Evolutionary conservation across 2,888 invertebrate species (phyloP), one percentile per base, ranked within the genome.

Genomic region (Folsomia candida): DNA sequence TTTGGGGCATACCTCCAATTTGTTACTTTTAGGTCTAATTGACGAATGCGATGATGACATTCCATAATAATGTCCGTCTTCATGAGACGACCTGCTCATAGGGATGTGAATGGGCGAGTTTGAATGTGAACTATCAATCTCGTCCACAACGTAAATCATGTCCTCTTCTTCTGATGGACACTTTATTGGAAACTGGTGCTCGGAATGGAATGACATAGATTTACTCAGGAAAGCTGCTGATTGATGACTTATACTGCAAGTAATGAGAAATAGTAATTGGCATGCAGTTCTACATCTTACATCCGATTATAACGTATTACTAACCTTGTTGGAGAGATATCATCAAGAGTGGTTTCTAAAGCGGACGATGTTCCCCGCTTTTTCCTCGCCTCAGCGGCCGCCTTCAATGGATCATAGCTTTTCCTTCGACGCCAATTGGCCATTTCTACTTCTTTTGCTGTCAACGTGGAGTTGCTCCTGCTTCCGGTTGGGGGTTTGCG

Each of bases 361-460:
- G 69, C 75, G 29, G 72, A 69, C 2, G 47, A 66, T 9, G 68
- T 22, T 27, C 59, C 67, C 65, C 29, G 71, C 22, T 61, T 68
- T 18, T 73, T 73, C 81, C 88, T 89, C 26, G 91, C 94, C 82
- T 94, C 93, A 24, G 93, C 93, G 0, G 95, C 96, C 0, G 96
- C 93, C 83, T 91, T 92, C 88, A 93, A 90, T 28, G 97, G 97
- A 85, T 97, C 95, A 84, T 97, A 97, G 80, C 92, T 94, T 81
- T 96, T 96, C 75, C 97, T 86, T 71, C 97, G 87, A 82, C 95
- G 93, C 97, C 97, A 97, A 85, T 96, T 96, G 83, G 94, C 94
- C 86, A 94, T 89, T 81, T 93, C 92, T 9, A 90, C 89, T 83
- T 94, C 94, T 83, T 90, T 89, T 59, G 89, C 86, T 0, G 90